These are phyloP conservation scores for Glyphotaelius pellucidus DNA, from an alignment of 2,888 invertebrate species.

Conservation along the genomic window DNA sequence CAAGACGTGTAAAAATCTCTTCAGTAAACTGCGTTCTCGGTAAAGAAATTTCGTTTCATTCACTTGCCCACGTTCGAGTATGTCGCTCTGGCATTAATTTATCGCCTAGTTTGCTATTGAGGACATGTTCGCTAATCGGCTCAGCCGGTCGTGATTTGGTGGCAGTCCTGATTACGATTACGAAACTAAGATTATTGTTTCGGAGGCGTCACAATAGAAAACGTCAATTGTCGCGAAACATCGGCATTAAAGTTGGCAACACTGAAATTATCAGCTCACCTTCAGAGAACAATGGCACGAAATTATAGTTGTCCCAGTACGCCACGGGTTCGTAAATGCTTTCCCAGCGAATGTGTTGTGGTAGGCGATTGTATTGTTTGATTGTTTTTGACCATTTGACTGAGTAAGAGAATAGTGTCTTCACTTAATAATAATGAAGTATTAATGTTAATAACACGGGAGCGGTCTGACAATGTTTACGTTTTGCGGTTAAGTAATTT, in stretches of 20 bases:
- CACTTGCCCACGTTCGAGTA: conserved; percentile 4
- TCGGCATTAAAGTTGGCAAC: conserved; percentile 11
- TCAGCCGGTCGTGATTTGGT: conserved; percentile 9
- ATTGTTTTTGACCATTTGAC: background rate
- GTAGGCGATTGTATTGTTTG: background rate
- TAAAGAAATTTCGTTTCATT: background rate
- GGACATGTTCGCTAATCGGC: conserved; percentile 25
- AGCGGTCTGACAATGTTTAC: background rate
- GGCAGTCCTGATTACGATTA: conserved; percentile 5
- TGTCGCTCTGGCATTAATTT: conserved; percentile 11
- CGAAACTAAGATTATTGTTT: conserved; percentile 24
- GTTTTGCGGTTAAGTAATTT: background rate
- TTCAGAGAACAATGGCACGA: conserved; percentile 27
- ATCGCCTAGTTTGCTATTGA: conserved; percentile 17
- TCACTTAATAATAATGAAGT: background rate
- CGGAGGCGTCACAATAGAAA: conserved; percentile 21
- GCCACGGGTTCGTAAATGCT: background rate
- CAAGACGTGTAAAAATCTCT: background rate
- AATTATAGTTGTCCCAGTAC: conserved; percentile 3
- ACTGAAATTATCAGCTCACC: background rate
- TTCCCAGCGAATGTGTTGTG: background rate
- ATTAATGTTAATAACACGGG: background rate
- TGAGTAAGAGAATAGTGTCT: background rate
- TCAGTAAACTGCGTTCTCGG: background rate
- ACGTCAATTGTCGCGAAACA: conserved; percentile 23